Base-by-base conservation (phyloP, 1,140 invertebrate genomes). In the Bactericera cockerelli region DNA sequence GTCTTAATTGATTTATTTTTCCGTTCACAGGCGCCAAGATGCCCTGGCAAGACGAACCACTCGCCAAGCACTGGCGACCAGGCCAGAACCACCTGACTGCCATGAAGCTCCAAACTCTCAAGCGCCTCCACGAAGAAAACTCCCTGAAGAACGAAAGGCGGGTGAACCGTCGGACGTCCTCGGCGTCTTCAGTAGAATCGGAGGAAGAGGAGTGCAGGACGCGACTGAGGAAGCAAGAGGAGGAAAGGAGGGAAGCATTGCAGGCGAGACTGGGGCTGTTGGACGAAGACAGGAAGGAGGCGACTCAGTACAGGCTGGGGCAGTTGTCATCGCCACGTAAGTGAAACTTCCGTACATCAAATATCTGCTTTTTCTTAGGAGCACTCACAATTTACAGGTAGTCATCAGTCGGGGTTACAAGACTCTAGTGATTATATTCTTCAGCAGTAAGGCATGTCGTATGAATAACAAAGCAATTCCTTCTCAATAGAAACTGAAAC, bases 51-150 rank as follows among this genome's bases (percentile, higher is more conserved):
- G 42, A 49, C n/a, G 42, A 49, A n/a, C 42, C 42, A 6, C 4
- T 31, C 4, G 19, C 42, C n/a, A 49, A 49, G 19, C 42, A 49
- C 19, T 49, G 42, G 42, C 6, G 42, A n/a, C 22, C 42, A 4
- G 22, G 22, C 3, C 42, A 49, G 22, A 49, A 49, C 19, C n/a
- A 49, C 19, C 19, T 49, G n/a, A 49, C 42, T n/a, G 42, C 42
- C 42, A 49, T 49, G n/a, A 49, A 49, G 19, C 22, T 49, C n/a
- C n/a, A 49, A 49, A 49, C 42, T 8, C 22, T 49, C n/a, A 49
- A 49, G 19, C 42, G 42, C 8, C 42, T 49, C 19, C 42, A 49
- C 22, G 42, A 49, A n/a, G 42, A 49, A 6, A 36, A 36, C 16
- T 4, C n/a, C 3, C 3, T 6, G 3, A 49, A n/a, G n/a, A 16